Base-by-base conservation (phyloP, 2,797 vertebrate species). In the Silurus aristotelis region DNA sequence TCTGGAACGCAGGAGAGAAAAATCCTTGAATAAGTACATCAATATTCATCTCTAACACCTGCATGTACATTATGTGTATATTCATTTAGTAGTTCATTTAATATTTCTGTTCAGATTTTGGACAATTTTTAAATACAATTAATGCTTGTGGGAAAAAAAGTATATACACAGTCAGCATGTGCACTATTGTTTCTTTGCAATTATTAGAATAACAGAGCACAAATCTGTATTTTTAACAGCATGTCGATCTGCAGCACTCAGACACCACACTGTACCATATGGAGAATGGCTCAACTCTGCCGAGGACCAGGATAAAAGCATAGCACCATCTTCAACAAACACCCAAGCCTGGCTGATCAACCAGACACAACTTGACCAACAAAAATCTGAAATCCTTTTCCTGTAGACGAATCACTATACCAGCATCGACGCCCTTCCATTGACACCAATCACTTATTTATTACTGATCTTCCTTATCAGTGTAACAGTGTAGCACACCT, bases 1-100 rank as follows among this genome's bases (percentile, higher is more conserved):
- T 88, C 90, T 91, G 87, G 86, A 91, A 91, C 52, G 85, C 86
- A 89, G 80, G 52, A 86, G 72, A 82, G 58, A 87, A 56, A 76
- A 58, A 27, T 66, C 8, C n/a, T 52, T 20, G 17, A 80, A 66
- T 80, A n/a, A 80, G 46, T 80, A 48, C 20, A n/a, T 61, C 63
- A 63, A 64, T 31, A 66, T 27, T 61, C 56, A 22, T 61, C 56
- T 61, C 56, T 0, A 13, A 60, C 27, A 78, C 19, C 56, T 60
- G 9, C 38, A 77, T 60, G 75, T 61, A 56, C 13, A 75, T 76
- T 58, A 76, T 5, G 10, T 12, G 5, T 31, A 78, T 43, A 78
- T 43, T 43, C 7, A 78, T 38, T 38, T 31, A 38, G 9, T 12
- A 61, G 27, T 13, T 5, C 22, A 43, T 78, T 75, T 0, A 31